These are phyloP conservation scores for Diceros bicornis DNA, from an alignment of 2,797 vertebrate genomes.

Conservation along the genomic window DNA sequence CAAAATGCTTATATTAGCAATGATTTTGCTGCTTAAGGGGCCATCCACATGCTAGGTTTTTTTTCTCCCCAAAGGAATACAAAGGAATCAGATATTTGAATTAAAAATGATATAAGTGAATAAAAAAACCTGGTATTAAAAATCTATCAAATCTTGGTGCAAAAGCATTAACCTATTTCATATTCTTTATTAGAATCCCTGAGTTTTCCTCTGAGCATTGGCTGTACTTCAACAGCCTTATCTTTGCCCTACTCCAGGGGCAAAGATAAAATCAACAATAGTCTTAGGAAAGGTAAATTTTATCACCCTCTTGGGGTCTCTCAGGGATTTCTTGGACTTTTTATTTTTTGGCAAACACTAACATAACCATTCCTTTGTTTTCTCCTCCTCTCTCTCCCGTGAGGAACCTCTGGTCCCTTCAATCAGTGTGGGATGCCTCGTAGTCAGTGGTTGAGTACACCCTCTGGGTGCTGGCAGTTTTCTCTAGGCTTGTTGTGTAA, in stretches of 20 bases:
- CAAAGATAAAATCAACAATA: neutral
- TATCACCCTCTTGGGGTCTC: neutral
- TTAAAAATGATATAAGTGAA: conserved; percentile 35
- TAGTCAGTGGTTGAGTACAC: neutral
- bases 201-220: neutral
- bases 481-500: neutral
- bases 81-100: neutral
- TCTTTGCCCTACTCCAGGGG: neutral
- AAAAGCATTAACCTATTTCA: neutral
- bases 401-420: neutral
- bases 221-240: neutral
- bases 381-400: neutral
- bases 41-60: neutral
- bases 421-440: neutral
- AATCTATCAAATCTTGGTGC: neutral
- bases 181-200: neutral
- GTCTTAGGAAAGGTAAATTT: conserved; percentile 37
- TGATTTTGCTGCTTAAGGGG: neutral
- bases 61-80: neutral
- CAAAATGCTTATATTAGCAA: neutral
- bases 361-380: neutral
- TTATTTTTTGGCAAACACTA: neutral
- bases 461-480: neutral
- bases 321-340: neutral
- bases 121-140: conserved; percentile 10